Base-by-base conservation (phyloP, 2,888 invertebrate species). In the Meloe dianella region DNA sequence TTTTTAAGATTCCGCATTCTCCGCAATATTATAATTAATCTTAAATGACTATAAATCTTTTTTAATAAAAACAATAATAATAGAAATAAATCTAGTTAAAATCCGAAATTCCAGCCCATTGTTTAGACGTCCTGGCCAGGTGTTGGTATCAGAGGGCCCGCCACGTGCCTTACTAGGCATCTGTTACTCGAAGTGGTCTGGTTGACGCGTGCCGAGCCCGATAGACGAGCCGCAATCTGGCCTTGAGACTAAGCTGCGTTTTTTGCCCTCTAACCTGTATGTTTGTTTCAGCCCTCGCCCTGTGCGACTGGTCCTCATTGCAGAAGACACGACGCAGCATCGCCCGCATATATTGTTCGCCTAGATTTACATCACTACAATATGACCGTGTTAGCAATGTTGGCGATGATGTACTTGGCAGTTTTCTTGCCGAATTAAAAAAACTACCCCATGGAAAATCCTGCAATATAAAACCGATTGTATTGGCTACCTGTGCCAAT, bases 291-390 rank as follows among this genome's bases (percentile, higher is more conserved):
- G 95, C 95, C 67, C 84, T 95, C 74, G 95, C 95, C 0, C 87
- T 95, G 24, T 95, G 95, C 83, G 94, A 95, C 81, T 95, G 94
- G 94, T 94, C 94, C 0, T 89, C 89, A 68, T 86, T 95, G 0
- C 95, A 95, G 80, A 90, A 91, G 64, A 89, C 90, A 1, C 86
- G 95, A 5, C 87, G 95, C 30, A 91, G 92, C 79, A 85, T 95
- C 14, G 93, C 94, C 0, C 86, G 94, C 2, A 88, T 89, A 22
- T 93, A 93, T 78, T 94, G 94, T 83, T 92, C 93, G 0, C 94
- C 94, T 0, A 89, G 92, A 67, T 89, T 90, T 74, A 89, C 91
- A 68, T 91, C 92, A 0, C 87, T 89, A 56, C 90, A 91, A 80
- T 92, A 90, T 80, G 86, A 89, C 2, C 87, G 89, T 73, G 90